These are phyloP conservation scores for Heteropelma amictum DNA, from an alignment of 2,888 invertebrate species.

Conservation along the genomic window DNA sequence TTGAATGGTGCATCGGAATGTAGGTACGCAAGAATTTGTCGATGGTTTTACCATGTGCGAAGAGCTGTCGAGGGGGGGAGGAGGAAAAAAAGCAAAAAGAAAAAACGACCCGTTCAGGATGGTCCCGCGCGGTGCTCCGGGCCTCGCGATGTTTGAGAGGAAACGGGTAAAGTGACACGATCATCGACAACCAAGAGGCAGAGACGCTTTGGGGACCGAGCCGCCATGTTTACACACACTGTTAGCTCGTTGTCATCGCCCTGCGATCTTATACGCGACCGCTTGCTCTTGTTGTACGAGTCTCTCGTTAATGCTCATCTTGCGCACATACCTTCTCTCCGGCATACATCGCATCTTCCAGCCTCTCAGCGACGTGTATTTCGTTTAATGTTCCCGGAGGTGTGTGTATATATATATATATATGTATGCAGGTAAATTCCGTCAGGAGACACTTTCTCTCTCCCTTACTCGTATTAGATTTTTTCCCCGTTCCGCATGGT, in stretches of 20 bases:
- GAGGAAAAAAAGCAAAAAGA: slow-evolving; percentile 20
- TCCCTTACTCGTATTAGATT: neutral
- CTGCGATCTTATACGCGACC: slow-evolving; percentile 57
- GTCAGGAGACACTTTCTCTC: too few species aligned
- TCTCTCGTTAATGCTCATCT: slow-evolving; percentile 41
- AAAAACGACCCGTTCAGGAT: slow-evolving; percentile 3
- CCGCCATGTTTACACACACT: slow-evolving; percentile 75
- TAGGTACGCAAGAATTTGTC: slow-evolving; percentile 2
- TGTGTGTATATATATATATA: too few species aligned
- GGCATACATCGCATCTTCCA: slow-evolving; percentile 27
- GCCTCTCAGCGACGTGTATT: slow-evolving; percentile 2
- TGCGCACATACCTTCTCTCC: slow-evolving; percentile 24
- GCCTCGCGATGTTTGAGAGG: slow-evolving; percentile 71
- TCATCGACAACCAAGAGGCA: slow-evolving; percentile 58
- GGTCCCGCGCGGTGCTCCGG: slow-evolving; percentile 42
- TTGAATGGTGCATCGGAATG: neutral
- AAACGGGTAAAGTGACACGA: slow-evolving; percentile 75
- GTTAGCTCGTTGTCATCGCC: slow-evolving; percentile 76
- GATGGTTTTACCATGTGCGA: slow-evolving; percentile 39
- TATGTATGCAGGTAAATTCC: neutral
- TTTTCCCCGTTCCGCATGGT: neutral
- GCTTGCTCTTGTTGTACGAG: slow-evolving; percentile 38
- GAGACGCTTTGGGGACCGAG: slow-evolving; percentile 59
- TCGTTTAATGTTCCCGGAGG: slow-evolving; percentile 31
- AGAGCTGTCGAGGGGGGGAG: neutral